Evolutionary conservation across 53 echinoderm and acorn worm genomes (phyloP), one percentile per base, ranked within the genome.

Genomic region (Crossaster papposus): DNA sequence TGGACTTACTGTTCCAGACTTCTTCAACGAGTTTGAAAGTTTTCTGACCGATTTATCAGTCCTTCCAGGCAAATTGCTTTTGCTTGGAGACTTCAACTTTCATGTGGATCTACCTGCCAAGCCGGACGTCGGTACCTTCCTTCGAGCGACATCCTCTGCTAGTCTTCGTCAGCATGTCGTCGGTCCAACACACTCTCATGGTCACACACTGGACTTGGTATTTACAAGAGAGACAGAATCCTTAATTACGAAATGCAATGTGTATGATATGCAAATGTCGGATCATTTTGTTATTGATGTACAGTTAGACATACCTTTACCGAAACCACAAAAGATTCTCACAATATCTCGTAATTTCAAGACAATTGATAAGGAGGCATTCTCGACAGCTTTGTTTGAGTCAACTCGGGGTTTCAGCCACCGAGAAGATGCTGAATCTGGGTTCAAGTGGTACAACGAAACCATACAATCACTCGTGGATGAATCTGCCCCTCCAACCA

Each of bases 261-360:
- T 76, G 20, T 76, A 36, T 36, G 77, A 3, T 76, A 14, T 35
- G 37, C 77, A 76, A 33, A 76, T 76, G 81, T 80, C 81, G 54
- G 81, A 80, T 80, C 81, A 80, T 80, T 80, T 80, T 80, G 81
- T 80, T 80, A 58, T 80, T 53, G 54, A 80, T 80, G 81, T 80
- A 80, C 54, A 80, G 58, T 53, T 80, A 54, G 81, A 80, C 81
- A 44, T 80, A 58, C 50, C 58, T 54, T 53, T 80, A 53, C 81
- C 81, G 26, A 80, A 80, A 80, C 81, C 81, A 80, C 54, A 80
- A 58, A 80, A 80, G 81, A 17, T 1, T 80, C 53, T 54, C 81
- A n/a, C 23, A 58, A 80, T 50, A 14, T 80, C 53, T 54, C 81
- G 53, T 51, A 58, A 80, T 80, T 51, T 80, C 58, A 51, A 80